Evolutionary conservation across 2,113 vertebrate species (phyloP).

Genomic region (Marcusenius ussheri): DNA sequence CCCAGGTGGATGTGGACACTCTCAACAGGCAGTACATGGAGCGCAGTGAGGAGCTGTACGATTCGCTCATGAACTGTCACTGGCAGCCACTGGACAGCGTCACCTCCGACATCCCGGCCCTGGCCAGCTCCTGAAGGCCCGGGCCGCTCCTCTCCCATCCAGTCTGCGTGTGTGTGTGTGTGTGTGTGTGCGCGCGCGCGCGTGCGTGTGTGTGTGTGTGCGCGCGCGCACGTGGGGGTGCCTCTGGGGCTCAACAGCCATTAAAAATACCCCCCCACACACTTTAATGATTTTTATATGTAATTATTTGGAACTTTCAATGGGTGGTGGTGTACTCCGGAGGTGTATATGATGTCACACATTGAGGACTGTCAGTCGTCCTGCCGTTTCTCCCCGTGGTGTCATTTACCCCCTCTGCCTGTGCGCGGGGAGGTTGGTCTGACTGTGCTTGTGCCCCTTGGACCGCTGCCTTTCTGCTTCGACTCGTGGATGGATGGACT

Average conservation of each 20-base stretch:
- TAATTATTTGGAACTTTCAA: not conserved
- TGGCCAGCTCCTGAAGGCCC: slow-evolving; percentile 44
- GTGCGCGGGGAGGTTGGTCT: not conserved
- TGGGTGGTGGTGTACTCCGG: not conserved
- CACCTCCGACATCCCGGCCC: slow-evolving; percentile 62
- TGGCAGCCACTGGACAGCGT: slow-evolving; percentile 82
- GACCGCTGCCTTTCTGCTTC: not conserved
- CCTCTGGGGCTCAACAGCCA: not conserved
- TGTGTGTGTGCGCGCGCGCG: too few relatives aligned
- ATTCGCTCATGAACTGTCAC: slow-evolving; percentile 79
- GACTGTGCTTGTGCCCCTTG: not conserved
- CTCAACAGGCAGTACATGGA: slow-evolving; percentile 82
- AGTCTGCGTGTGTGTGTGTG: not conserved
- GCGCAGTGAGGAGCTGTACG: slow-evolving; percentile 81
- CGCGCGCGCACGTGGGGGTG: not conserved
- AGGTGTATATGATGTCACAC: not conserved
- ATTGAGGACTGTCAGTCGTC: not conserved
- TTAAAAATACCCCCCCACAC: not conserved
- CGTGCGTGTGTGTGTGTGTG: not conserved
- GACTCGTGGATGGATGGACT: not conserved
- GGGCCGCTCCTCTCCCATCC: not conserved
- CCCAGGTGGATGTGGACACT: slow-evolving; percentile 67
- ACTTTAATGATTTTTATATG: not conserved
- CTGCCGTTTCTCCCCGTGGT: not conserved
- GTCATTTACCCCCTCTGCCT: not conserved